Conservation (phyloP, 2,888 invertebrate genomes). For the Thyatira batis region DNA sequence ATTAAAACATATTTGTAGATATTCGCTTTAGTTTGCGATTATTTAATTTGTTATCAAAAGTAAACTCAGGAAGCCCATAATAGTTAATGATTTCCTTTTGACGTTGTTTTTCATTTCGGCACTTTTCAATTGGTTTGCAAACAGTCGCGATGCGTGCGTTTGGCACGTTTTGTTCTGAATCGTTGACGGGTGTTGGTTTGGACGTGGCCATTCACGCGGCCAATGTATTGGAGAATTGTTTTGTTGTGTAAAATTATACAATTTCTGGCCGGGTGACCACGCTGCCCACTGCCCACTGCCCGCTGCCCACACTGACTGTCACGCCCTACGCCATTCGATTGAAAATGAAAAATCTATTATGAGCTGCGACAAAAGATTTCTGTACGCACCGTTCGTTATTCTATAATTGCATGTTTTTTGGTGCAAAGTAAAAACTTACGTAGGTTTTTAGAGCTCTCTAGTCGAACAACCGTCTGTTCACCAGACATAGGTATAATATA, state of each 20-base stretch:
- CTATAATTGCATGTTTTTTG: background rate
- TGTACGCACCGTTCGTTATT: background rate
- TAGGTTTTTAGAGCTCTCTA: no score
- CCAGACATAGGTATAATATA: no score
- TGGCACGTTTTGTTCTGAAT: slow-evolving; percentile 76
- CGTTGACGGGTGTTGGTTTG: slow-evolving; percentile 62
- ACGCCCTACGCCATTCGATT: slow-evolving; percentile 51
- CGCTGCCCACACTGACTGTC: slow-evolving; percentile 30
- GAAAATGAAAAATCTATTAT: slow-evolving; percentile 39
- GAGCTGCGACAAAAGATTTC: slow-evolving; percentile 12
- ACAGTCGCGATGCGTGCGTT: slow-evolving; percentile 58
- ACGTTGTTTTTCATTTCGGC: slow-evolving; percentile 56
- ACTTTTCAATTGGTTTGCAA: slow-evolving; percentile 60
- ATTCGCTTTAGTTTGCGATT: background rate
- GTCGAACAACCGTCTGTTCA: no score
- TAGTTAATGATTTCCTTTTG: slow-evolving; percentile 50
- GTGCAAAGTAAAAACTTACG: no score
- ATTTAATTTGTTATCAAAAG: background rate
- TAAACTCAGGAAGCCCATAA: slow-evolving; percentile 23
- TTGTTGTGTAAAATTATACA: slow-evolving; percentile 74
- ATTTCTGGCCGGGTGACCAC: slow-evolving; percentile 67
- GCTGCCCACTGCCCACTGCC: slow-evolving; percentile 29
- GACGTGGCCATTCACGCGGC: slow-evolving; percentile 65
- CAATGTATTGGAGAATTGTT: slow-evolving; percentile 60
- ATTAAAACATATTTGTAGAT: slow-evolving; percentile 5